These are phyloP conservation scores for Psittacula echo DNA, from an alignment of 2,797 vertebrate genomes.

Conservation along the genomic window DNA sequence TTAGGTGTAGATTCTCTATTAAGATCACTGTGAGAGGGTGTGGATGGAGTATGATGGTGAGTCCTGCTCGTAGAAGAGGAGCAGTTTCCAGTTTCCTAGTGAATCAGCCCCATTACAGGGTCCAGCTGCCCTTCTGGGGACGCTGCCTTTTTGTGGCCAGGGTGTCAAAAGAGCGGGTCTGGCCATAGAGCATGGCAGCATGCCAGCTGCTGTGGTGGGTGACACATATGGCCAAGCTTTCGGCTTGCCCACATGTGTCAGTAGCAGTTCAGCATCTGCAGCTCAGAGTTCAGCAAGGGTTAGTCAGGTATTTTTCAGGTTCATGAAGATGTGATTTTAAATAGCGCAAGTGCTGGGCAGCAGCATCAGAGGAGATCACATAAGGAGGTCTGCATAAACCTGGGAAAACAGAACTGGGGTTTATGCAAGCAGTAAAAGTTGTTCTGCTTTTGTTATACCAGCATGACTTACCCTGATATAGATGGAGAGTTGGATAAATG, in stretches of 20 bases:
- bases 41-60: accelerated
- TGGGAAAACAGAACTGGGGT: background rate
- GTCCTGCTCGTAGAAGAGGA: background rate
- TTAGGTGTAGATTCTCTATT: background rate
- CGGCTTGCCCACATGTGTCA: accelerated
- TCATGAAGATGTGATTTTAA: background rate
- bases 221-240: accelerated
- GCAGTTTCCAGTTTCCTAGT: background rate
- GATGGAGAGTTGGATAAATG: background rate
- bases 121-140: too few species aligned
- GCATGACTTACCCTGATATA: background rate
- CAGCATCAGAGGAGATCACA: accelerated
- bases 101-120: background rate
- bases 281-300: background rate
- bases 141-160: accelerated
- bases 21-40: too few species aligned
- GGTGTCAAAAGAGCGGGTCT: accelerated
- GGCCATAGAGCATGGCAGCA: accelerated
- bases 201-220: accelerated
- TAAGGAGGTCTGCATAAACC: background rate
- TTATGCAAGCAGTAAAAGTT: background rate
- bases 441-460: background rate
- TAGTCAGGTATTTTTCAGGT: background rate
- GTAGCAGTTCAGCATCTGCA: background rate
- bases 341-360: background rate